phyloP scores from a whole-genome alignment of 2,797 vertebrate species.

The Moxostoma hubbsi region DNA sequence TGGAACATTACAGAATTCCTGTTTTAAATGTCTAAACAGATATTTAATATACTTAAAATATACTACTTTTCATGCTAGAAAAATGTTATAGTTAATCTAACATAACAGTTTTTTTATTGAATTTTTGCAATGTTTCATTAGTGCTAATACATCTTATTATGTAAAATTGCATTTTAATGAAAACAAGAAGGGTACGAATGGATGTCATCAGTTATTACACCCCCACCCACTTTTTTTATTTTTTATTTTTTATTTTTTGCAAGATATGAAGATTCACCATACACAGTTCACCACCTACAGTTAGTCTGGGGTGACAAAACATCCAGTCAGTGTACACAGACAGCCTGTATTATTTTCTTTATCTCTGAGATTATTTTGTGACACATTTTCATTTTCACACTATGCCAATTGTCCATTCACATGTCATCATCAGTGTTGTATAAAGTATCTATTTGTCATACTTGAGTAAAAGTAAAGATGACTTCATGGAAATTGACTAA shows the following conservation, averaged over 20 bases:
- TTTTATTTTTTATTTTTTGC: too few relatives aligned
- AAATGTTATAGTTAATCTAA: too few relatives aligned
- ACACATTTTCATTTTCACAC: slow-evolving; percentile 50
- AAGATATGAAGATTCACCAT: slow-evolving; percentile 36
- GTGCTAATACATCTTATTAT: slow-evolving; percentile 10
- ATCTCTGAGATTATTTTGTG: slow-evolving; percentile 27
- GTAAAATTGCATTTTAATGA: slow-evolving; percentile 2
- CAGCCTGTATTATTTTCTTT: slow-evolving; percentile 41
- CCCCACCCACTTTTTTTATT: too few relatives aligned
- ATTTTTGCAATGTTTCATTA: background rate
- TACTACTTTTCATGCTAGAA: too few relatives aligned
- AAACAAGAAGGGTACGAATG: slow-evolving; percentile 15
- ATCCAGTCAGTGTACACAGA: slow-evolving; percentile 42
- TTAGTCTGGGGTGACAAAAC: slow-evolving; percentile 48
- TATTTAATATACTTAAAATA: too few relatives aligned
- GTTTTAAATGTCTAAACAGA: too few relatives aligned
- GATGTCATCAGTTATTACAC: slow-evolving; percentile 52
- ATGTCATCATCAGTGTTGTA: slow-evolving; percentile 16
- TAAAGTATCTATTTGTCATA: too few relatives aligned
- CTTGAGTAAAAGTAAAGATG: too few relatives aligned
- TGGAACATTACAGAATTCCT: too few relatives aligned
- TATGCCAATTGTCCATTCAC: slow-evolving; percentile 24
- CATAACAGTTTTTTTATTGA: background rate
- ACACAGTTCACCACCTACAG: slow-evolving; percentile 48
- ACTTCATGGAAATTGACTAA: too few relatives aligned